Conservation (phyloP, 2,888 invertebrate genomes). For the Pristionchus fissidentatus region DNA sequence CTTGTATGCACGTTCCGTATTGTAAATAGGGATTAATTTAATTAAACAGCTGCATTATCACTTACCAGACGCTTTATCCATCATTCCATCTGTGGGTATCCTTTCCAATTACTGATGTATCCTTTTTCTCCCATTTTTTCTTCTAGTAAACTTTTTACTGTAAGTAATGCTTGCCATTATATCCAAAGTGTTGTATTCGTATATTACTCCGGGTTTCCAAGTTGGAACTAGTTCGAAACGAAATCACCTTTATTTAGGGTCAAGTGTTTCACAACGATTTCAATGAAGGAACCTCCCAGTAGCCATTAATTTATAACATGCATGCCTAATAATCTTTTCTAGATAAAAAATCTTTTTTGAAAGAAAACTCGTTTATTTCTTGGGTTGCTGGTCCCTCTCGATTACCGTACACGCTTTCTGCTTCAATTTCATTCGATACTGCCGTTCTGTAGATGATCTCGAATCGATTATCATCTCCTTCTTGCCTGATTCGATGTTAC, state of each 20-base stretch:
- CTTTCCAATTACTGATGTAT: slow-evolving; percentile 4
- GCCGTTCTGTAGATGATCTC: slow-evolving; percentile 8
- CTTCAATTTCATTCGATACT: not conserved
- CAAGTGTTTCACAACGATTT: slow-evolving; percentile 19
- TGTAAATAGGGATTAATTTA: slow-evolving; percentile 9
- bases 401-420: not conserved
- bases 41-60: slow-evolving; percentile 2
- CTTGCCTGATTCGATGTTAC: slow-evolving; percentile 4
- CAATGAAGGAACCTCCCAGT: slow-evolving; percentile 7
- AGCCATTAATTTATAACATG: slow-evolving; percentile 7
- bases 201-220: slow-evolving; percentile 26
- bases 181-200: not conserved
- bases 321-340: not conserved
- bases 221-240: slow-evolving; percentile 39
- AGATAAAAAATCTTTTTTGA: not conserved
- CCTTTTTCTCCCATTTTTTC: not conserved
- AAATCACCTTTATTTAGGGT: not conserved
- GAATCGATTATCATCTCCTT: slow-evolving; percentile 33
- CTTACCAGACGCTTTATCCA: slow-evolving; percentile 17
- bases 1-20: not conserved
- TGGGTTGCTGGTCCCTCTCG: not conserved
- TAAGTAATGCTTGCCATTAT: not conserved
- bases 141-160: slow-evolving; percentile 9
- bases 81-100: slow-evolving; percentile 24
- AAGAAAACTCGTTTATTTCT: not conserved